Evolutionary conservation across 2,113 vertebrate species (phyloP).

Genomic region (Laterallus jamaicensis): DNA sequence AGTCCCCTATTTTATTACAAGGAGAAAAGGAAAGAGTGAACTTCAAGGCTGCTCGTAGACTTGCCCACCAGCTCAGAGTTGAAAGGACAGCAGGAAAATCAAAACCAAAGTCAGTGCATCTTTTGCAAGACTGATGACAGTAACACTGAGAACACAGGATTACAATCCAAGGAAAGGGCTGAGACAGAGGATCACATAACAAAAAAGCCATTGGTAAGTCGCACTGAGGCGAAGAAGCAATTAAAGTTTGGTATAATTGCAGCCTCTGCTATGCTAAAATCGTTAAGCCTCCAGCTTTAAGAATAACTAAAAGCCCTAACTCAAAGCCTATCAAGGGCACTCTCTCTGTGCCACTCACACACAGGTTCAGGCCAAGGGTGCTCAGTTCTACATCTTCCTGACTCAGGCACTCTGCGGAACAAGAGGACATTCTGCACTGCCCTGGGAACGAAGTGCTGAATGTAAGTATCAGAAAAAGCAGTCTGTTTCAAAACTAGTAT

Average conservation of each 20-base stretch:
- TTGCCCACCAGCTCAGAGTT: not conserved
- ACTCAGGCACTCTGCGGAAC: not conserved
- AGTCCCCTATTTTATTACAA: fast-evolving
- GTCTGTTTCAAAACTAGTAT: not conserved
- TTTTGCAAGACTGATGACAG: not conserved
- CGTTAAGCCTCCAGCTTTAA: not conserved
- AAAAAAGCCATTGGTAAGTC: not conserved
- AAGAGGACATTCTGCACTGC: not conserved
- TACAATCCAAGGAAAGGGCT: not conserved
- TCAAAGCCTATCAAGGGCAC: not conserved
- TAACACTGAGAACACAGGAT: not conserved
- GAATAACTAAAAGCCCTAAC: not conserved
- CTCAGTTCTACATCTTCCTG: not conserved
- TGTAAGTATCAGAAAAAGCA: not conserved
- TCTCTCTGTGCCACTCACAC: not conserved
- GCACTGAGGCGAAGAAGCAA: not conserved
- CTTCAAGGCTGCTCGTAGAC: not conserved
- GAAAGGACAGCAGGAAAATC: not conserved
- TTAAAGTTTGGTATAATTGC: not conserved
- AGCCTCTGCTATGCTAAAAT: not conserved
- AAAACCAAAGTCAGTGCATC: not conserved
- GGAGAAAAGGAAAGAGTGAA: not conserved
- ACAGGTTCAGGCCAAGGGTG: not conserved
- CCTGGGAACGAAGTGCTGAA: not conserved
- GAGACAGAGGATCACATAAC: fast-evolving